These are phyloP conservation scores for Troides helena DNA, from an alignment of 2,888 invertebrate genomes.

Conservation along the genomic window DNA sequence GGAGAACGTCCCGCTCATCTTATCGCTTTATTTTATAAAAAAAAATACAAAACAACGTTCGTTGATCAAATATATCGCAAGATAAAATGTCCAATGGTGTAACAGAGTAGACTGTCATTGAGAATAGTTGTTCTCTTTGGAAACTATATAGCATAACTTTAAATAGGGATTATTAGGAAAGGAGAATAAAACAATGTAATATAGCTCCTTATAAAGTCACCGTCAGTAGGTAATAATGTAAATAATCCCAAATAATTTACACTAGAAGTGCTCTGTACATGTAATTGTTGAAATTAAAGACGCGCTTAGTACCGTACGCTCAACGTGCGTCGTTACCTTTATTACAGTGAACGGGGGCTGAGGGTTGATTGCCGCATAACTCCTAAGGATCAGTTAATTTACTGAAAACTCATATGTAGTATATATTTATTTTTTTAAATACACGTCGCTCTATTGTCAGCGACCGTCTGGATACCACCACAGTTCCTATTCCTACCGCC, in stretches of 20 bases:
- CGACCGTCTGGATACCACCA: too few relatives aligned
- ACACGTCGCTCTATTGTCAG: too few relatives aligned
- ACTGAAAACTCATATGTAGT: not conserved
- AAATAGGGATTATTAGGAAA: too few relatives aligned
- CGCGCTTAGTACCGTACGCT: slow-evolving; percentile 23
- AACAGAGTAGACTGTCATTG: too few relatives aligned
- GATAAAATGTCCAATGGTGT: too few relatives aligned
- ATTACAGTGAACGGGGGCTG: slow-evolving; percentile 23
- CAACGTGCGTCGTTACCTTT: slow-evolving; percentile 26
- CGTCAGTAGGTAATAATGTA: slow-evolving; percentile 9
- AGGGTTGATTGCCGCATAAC: not conserved
- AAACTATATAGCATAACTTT: too few relatives aligned
- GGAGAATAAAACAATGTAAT: not conserved
- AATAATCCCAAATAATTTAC: slow-evolving; percentile 15
- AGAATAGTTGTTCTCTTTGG: too few relatives aligned
- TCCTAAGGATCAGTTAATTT: not conserved
- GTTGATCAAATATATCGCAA: too few relatives aligned
- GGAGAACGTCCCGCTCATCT: too few relatives aligned
- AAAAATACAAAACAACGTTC: too few relatives aligned
- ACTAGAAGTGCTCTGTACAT: slow-evolving; percentile 12
- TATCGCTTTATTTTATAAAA: too few relatives aligned
- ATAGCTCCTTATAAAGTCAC: slow-evolving; percentile 6
- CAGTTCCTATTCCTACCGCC: too few relatives aligned
- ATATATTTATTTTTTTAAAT: not conserved
- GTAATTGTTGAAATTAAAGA: slow-evolving; percentile 29